phyloP scores from a whole-genome alignment of 2,888 invertebrate species.

The Drosophila emarginata region DNA sequence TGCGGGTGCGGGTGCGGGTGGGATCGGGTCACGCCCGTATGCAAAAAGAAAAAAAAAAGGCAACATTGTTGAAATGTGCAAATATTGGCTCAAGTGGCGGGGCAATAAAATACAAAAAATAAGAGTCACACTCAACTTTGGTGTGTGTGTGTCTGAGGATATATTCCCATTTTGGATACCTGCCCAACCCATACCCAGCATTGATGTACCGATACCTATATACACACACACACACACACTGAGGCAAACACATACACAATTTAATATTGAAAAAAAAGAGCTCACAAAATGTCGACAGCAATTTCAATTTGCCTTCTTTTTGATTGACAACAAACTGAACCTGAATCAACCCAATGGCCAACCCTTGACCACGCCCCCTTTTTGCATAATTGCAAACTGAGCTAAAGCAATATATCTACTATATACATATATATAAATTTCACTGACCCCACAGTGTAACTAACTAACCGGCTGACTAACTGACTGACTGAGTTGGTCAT shows the following conservation, averaged over 20 bases:
- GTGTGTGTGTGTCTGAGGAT: slow-evolving; percentile 3
- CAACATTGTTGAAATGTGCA: slow-evolving; percentile 76
- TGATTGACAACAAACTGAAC: slow-evolving; percentile 48
- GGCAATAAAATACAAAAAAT: slow-evolving; percentile 63
- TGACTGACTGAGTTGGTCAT: neutral
- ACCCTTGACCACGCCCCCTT: slow-evolving; percentile 26
- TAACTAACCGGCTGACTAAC: neutral
- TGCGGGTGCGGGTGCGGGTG: neutral
- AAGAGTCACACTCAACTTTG: slow-evolving; percentile 16
- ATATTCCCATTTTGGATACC: slow-evolving; percentile 15
- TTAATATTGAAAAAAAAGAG: slow-evolving; percentile 55
- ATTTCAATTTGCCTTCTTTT: slow-evolving; percentile 54
- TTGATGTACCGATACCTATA: neutral
- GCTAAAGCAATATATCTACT: slow-evolving; percentile 23
- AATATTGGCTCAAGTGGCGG: slow-evolving; percentile 74
- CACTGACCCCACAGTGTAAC: neutral
- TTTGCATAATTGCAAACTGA: slow-evolving; percentile 62
- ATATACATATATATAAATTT: slow-evolving; percentile 2
- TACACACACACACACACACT: neutral
- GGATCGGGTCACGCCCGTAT: slow-evolving; percentile 31
- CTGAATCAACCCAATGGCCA: neutral
- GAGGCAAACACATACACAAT: slow-evolving; percentile 49
- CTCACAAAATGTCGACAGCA: slow-evolving; percentile 55
- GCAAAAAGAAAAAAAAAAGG: slow-evolving; percentile 48
- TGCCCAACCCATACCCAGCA: neutral